Evolutionary conservation across 2,797 vertebrate genomes (phyloP).

Genomic region (Helicolenus hilgendorfi): DNA sequence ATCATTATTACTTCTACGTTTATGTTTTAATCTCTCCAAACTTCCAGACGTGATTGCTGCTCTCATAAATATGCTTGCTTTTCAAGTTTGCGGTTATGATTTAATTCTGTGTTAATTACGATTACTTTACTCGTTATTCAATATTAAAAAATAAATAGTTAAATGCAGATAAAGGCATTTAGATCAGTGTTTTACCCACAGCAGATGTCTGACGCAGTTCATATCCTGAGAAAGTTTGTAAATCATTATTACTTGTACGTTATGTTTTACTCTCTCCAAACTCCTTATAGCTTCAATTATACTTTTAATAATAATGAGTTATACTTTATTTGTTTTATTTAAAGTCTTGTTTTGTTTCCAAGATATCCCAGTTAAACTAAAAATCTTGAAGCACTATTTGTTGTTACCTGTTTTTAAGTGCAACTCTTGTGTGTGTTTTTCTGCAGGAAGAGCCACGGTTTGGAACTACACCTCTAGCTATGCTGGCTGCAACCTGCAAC

Average conservation of each 20-base stretch:
- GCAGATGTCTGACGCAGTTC: neutral
- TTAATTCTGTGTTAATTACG: neutral
- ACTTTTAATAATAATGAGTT: neutral
- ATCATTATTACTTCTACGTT: neutral
- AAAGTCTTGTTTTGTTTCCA: neutral
- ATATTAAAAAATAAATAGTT: neutral
- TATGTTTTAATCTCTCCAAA: neutral
- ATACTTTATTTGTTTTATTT: neutral
- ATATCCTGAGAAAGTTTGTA: neutral
- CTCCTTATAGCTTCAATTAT: neutral
- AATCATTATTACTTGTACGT: neutral
- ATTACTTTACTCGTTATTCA: neutral
- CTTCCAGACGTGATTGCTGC: neutral
- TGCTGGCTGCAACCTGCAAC: constrained; percentile 99
- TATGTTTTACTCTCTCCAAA: neutral
- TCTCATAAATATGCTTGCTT: neutral
- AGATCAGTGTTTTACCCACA: neutral
- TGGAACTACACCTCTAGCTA: constrained; percentile 99
- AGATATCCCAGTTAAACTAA: neutral
- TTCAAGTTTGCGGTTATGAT: neutral
- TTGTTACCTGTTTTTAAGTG: constrained; percentile 30
- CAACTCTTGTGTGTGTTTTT: constrained; percentile 47
- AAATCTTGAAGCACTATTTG: neutral
- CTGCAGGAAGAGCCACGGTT: constrained; percentile 99
- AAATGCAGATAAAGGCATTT: neutral